Evolutionary conservation across 2,888 invertebrate species (phyloP).

Genomic region (Drosophila hawaiiensis): DNA sequence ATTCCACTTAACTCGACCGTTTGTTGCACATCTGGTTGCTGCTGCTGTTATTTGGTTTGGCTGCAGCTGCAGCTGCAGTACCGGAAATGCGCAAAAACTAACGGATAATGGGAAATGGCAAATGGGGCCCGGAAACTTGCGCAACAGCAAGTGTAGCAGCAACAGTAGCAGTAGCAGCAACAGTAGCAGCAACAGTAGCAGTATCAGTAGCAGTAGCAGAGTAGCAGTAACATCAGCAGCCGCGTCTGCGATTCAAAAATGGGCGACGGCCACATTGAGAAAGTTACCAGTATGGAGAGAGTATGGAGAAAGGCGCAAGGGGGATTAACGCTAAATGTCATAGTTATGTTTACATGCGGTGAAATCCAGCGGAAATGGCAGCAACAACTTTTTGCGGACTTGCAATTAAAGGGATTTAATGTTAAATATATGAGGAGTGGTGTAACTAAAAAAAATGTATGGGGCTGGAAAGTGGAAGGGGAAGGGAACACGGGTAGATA

Average conservation of each 20-base stretch:
- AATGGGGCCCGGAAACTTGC: constrained; percentile 49
- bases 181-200: too few relatives aligned
- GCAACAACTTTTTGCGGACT: constrained; percentile 61
- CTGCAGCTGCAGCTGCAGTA: constrained; percentile 32
- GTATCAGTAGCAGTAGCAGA: background rate
- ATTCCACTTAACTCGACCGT: constrained; percentile 20
- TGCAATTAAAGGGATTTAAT: constrained; percentile 73
- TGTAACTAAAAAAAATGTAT: background rate
- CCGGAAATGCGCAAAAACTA: constrained; percentile 80
- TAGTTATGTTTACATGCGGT: constrained; percentile 83
- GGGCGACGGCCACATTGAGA: constrained; percentile 40
- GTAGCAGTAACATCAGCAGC: background rate
- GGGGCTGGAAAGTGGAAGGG: fast-evolving
- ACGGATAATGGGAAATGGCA: constrained; percentile 78
- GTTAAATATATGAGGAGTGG: constrained; percentile 44
- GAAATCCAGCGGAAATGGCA: constrained; percentile 74
- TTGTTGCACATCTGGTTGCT: background rate
- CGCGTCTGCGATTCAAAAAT: constrained; percentile 59
- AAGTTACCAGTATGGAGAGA: constrained; percentile 17
- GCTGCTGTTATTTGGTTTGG: constrained; percentile 8
- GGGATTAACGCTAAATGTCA: constrained; percentile 80
- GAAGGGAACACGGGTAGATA: background rate
- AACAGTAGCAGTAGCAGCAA: background rate
- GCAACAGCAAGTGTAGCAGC: constrained; percentile 15
- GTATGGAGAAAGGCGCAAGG: background rate